Evolutionary conservation across 2,113 vertebrate genomes (phyloP), one percentile per base, ranked within the genome.

Genomic region (Hippoglossus stenolepis): DNA sequence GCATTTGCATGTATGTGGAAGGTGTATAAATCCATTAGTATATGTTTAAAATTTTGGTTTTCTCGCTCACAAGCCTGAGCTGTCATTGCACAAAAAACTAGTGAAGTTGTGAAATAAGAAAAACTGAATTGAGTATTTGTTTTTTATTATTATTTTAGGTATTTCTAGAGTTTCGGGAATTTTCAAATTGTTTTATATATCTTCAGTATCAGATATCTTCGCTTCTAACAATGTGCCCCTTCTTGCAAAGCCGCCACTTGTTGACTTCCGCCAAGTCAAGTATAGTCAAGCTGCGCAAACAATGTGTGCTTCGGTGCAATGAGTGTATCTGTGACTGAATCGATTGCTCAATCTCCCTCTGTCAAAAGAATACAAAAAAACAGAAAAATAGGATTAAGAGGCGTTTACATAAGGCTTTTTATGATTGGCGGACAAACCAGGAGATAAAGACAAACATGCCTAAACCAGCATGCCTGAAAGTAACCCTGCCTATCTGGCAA

Each of bases 401-500:
- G 12, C 1, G 23, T 58, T 23, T 58, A 4, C 56, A 58, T 26
- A 24, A 14, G 56, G 56, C 54, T 58, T 58, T 58, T 58, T 58
- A 1, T 26, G 56, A 23, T 24, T 24, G n/a, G 11, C 58, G 66
- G 70, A 64, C 23, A 40, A 68, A 35, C 54, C 4, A 5, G 13
- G 56, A 58, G 23, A 58, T 24, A 26, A 24, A 26, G 21, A 26
- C 23, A 26, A 58, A 58, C 26, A 54, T 53, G 51, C 7, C 51
- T n/a, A 85, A 66, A 40, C 56, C 23, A 20, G 45, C 26, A 61
- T 58, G n/a, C 24, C 51, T 57, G 5, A 57, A 60, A 47, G 18
- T 24, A 74, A 68, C 69, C 13, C 15, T 21, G 20, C 43, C 21
- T 70, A 61, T 49, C 66, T 53, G 10, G 38, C 47, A 71, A 76